Percentiles rank a stretch among this genome's conserved stretches.
Evolutionary conservation across 2,888 invertebrate genomes (phyloP).

Genomic region (Gymnoscelis rufifasciata): DNA sequence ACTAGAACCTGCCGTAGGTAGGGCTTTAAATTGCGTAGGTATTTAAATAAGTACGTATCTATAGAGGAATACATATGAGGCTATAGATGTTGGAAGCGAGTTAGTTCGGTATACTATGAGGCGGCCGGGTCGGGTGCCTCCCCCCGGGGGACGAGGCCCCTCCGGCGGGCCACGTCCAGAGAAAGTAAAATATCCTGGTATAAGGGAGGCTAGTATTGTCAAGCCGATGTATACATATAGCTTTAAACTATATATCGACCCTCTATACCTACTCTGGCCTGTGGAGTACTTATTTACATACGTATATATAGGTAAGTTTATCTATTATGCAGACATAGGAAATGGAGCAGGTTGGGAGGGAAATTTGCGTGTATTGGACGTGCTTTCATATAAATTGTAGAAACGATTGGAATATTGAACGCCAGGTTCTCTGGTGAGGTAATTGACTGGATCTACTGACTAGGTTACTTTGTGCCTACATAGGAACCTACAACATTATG

Average conservation of each 20-base stretch:
- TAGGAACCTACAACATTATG: no score
- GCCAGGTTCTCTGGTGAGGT: conserved; percentile 1
- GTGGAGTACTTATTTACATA: conserved; percentile 74
- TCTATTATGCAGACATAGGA: conserved; percentile 77
- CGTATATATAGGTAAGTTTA: conserved; percentile 62
- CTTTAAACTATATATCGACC: conserved; percentile 76
- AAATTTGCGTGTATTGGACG: conserved; percentile 62
- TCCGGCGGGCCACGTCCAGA: conserved; percentile 76
- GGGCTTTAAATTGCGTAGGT: conserved; percentile 58
- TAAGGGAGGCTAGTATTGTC: conserved; percentile 78
- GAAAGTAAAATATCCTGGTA: conserved; percentile 78
- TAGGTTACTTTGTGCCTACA: no score
- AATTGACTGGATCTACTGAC: no score
- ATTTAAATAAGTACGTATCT: conserved; percentile 66
- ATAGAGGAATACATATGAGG: conserved; percentile 63
- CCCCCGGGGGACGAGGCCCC: conserved; percentile 39
- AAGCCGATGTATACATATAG: conserved; percentile 74
- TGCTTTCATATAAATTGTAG: conserved; percentile 43
- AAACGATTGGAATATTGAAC: conserved; percentile 46
- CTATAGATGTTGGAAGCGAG: conserved; percentile 72
- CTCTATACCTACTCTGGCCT: conserved; percentile 55
- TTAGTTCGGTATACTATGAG: conserved; percentile 75
- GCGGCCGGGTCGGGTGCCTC: no score
- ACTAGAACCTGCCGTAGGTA: conserved; percentile 36
- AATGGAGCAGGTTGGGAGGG: conserved; percentile 65